Conservation (phyloP, 2,113 vertebrate species). For the Scartelaos histophorus region DNA sequence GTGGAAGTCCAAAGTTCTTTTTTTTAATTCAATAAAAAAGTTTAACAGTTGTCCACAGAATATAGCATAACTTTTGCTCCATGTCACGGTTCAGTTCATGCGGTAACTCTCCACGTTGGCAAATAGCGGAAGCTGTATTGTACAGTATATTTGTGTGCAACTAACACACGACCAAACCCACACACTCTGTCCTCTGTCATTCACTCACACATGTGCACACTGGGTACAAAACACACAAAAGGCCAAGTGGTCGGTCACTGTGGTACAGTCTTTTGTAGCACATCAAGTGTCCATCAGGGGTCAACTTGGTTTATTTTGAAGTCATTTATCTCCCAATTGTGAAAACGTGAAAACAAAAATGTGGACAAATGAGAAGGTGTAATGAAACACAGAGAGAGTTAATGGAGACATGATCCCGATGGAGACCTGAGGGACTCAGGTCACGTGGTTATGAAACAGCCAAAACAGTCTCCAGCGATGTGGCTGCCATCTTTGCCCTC, state of each 20-base stretch:
- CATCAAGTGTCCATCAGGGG: conserved; percentile 52
- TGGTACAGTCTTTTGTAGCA: conserved; percentile 58
- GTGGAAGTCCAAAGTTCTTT: conserved; percentile 58
- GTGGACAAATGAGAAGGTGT: conserved; percentile 51
- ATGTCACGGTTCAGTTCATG: conserved; percentile 78
- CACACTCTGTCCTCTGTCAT: conserved; percentile 50
- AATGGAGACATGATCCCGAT: conserved; percentile 56
- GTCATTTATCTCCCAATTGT: conserved; percentile 54
- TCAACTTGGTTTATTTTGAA: conserved; percentile 50
- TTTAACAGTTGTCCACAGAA: conserved; percentile 78
- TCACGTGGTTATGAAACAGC: conserved; percentile 37
- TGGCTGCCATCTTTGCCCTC: conserved; percentile 38
- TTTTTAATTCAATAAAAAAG: conserved; percentile 70
- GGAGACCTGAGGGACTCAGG: conserved; percentile 49
- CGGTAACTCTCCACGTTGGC: conserved; percentile 73
- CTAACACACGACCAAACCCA: conserved; percentile 55
- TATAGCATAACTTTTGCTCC: conserved; percentile 77
- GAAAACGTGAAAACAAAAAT: conserved; percentile 23
- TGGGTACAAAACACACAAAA: conserved; percentile 64
- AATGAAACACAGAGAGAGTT: conserved; percentile 48
- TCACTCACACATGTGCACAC: conserved; percentile 28
- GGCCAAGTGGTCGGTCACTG: conserved; percentile 65
- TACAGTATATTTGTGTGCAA: conserved; percentile 80
- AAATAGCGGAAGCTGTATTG: conserved; percentile 75
- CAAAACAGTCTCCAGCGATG: conserved; percentile 51